Percentiles rank a stretch among this genome's conserved stretches.
Evolutionary conservation across 2,888 invertebrate species (phyloP).

Genomic region (Labia minor): DNA sequence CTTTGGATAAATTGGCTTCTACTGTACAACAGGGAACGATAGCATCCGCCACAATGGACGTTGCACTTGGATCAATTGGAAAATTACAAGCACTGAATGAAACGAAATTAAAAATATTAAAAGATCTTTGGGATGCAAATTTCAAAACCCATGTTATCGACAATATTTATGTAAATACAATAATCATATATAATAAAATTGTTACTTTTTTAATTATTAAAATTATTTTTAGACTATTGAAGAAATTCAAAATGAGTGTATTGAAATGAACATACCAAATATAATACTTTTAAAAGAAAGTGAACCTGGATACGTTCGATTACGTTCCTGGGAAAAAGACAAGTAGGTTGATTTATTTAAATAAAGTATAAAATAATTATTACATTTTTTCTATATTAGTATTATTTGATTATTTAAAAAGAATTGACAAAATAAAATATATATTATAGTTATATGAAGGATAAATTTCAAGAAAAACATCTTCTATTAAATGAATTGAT

Average conservation of each 20-base stretch:
- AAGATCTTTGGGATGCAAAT: slow-evolving; percentile 60
- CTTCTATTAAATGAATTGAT: slow-evolving; percentile 50
- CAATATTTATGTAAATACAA: slow-evolving; percentile 34
- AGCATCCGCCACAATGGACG: slow-evolving; percentile 43
- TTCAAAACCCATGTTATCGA: slow-evolving; percentile 54
- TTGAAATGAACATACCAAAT: slow-evolving; percentile 49
- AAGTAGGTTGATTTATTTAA: slow-evolving; percentile 33
- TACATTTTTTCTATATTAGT: neutral
- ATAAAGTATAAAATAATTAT: slow-evolving; percentile 23
- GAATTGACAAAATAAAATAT: too few species aligned
- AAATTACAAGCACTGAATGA: slow-evolving; percentile 46
- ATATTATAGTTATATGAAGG: neutral
- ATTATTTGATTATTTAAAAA: too few species aligned
- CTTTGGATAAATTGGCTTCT: slow-evolving; percentile 53
- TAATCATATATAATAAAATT: slow-evolving; percentile 14
- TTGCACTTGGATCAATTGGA: slow-evolving; percentile 54
- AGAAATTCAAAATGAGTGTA: slow-evolving; percentile 53
- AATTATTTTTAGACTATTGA: slow-evolving; percentile 41
- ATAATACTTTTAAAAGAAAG: slow-evolving; percentile 52
- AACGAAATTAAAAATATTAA: slow-evolving; percentile 31
- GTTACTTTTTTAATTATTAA: slow-evolving; percentile 14
- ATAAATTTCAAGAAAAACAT: slow-evolving; percentile 52
- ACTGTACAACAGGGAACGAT: neutral
- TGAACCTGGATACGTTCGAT: slow-evolving; percentile 44
- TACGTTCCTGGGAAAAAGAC: slow-evolving; percentile 53